Base-by-base conservation (phyloP, 2,797 vertebrate genomes). In the Sciaenops ocellatus region DNA sequence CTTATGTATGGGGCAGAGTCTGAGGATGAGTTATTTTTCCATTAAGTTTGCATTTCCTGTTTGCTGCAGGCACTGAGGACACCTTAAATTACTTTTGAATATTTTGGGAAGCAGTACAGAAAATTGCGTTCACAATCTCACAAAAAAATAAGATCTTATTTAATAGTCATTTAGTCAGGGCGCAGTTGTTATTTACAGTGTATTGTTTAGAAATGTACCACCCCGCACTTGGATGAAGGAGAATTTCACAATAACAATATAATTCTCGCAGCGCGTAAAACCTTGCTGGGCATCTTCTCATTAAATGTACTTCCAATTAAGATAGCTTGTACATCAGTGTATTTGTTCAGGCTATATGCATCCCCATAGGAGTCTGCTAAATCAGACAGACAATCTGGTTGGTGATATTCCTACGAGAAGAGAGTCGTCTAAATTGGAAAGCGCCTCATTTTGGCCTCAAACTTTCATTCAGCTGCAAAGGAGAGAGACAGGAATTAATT, bases 401-500 rank as follows among this genome's bases (percentile, higher is more conserved):
- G 64, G 69, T 79, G 87, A 72, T 87, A 87, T 83, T 87, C 77
- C 80, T 80, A 64, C 48, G 44, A 41, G 47, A 73, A 78, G 65
- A 84, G 73, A 69, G 76, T 56, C 20, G 54, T 71, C 71, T 78
- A 87, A 90, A 86, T 89, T 88, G 85, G 78, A 87, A 84, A 75
- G 77, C 5, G 61, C 70, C 81, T 93, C 73, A 87, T 91, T 92
- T 84, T 61, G 50, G 52, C 62, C 52, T 85, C 77, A 87, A 85
- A 90, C 83, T 89, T 89, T 55, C 68, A 79, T 82, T 85, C 78
- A 59, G 73, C 78, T 80, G 78, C 79, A 52, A 67, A 80, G 80
- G 62, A 57, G 74, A 79, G 80, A 70, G 86, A 87, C 24, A 2
- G 75, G 75, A 85, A 88, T 87, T 90, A 76, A 91, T 94, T 90